Conservation (phyloP, 2,113 vertebrate genomes). For the Ictidomys tridecemlineatus region DNA sequence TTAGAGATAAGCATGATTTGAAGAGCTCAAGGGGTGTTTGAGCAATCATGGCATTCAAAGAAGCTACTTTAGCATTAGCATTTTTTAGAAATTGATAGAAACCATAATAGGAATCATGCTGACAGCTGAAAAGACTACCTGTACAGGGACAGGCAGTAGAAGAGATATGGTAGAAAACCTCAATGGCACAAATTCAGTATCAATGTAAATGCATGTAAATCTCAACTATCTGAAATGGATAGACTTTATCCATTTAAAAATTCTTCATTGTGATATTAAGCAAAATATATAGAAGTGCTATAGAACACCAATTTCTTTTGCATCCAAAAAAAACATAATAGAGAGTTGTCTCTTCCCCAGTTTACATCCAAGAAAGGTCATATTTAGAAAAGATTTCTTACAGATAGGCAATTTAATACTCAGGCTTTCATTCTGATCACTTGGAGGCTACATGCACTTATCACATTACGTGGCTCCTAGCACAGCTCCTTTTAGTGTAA, state of each 20-base stretch:
- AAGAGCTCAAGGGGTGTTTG: background rate
- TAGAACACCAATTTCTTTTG: background rate
- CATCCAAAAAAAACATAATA: background rate
- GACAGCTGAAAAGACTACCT: background rate
- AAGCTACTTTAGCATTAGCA: background rate
- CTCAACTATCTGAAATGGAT: background rate
- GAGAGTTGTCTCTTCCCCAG: background rate
- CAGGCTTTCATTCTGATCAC: background rate
- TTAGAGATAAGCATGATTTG: background rate
- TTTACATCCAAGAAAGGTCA: background rate
- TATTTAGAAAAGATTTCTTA: background rate
- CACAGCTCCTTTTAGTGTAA: background rate
- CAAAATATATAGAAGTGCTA: background rate
- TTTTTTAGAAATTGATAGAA: background rate
- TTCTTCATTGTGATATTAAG: background rate
- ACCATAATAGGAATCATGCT: rapidly evolving
- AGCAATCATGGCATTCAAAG: too few relatives aligned
- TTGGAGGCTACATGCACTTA: background rate
- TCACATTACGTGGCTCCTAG: background rate
- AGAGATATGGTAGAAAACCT: background rate
- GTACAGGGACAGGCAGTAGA: background rate
- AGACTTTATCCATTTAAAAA: too few relatives aligned
- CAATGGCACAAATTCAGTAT: too few relatives aligned
- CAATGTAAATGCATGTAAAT: too few relatives aligned
- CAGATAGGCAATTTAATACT: background rate